Evolutionary conservation across 1,140 invertebrate species (phyloP).

Genomic region (Lepidurus arcticus): DNA sequence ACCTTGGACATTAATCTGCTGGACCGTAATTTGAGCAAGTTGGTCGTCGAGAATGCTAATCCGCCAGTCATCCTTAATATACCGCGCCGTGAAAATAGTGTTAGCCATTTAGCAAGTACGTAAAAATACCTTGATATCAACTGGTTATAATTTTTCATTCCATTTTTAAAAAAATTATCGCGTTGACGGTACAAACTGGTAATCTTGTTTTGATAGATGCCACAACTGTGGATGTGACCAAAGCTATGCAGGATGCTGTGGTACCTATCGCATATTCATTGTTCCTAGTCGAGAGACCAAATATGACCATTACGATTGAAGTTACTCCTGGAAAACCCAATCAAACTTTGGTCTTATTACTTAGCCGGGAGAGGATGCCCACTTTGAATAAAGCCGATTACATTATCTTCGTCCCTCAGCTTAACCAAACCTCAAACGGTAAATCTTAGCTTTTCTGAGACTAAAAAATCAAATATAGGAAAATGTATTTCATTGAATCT

Average conservation of each 20-base stretch:
- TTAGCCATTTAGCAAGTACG: not conserved
- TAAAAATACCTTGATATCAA: not conserved
- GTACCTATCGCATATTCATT: slow-evolving; percentile 24
- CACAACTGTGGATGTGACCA: not conserved
- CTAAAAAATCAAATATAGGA: not conserved
- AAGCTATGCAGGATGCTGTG: not conserved
- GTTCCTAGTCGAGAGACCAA: slow-evolving; percentile 40
- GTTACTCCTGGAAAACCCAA: slow-evolving; percentile 38
- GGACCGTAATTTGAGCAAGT: slow-evolving; percentile 38
- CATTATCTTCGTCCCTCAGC: slow-evolving; percentile 36
- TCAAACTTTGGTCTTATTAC: slow-evolving; percentile 38
- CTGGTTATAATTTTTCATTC: no score
- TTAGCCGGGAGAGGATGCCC: slow-evolving; percentile 40
- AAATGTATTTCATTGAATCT: slow-evolving; percentile 26
- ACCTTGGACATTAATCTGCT: slow-evolving; percentile 40
- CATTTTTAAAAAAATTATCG: no score
- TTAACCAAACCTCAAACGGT: slow-evolving; percentile 37
- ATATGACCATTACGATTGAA: slow-evolving; percentile 41
- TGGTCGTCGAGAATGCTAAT: slow-evolving; percentile 39
- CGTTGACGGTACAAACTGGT: no score
- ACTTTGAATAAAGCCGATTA: slow-evolving; percentile 39
- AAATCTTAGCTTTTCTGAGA: not conserved
- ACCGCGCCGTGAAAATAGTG: not conserved
- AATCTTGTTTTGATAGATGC: slow-evolving; percentile 6
- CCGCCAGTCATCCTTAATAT: slow-evolving; percentile 22